Evolutionary conservation across 2,797 vertebrate genomes (phyloP), one percentile per base, ranked within the genome.

Genomic region (Synaphobranchus kaupii): DNA sequence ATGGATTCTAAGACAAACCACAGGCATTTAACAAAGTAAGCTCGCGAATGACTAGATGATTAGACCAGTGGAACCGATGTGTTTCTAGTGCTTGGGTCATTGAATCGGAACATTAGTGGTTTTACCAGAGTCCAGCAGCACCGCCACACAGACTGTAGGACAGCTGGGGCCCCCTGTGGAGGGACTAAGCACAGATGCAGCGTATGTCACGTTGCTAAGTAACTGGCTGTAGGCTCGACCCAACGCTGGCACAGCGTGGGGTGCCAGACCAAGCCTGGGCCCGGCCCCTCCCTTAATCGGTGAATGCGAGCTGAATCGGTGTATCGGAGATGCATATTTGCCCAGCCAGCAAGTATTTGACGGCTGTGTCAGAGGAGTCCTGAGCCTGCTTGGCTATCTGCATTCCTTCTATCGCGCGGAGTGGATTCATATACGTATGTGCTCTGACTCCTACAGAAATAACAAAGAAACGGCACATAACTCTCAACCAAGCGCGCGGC

Each of bases 321-420:
- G 87, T 83, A 91, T 89, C 91, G 92, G 92, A 93, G 87, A 94
- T 91, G 94, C 93, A 94, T 95, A 95, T 96, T 94, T 95, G 94
- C 94, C 92, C 85, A 92, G 92, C 87, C 92, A 96, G 96, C 95
- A 95, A 94, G 88, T 94, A 93, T 95, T 93, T 96, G 94, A 96
- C 93, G 95, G 92, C 85, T 56, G 90, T 89, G 90, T 93, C 91
- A 90, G 89, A 94, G 92, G 87, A 93, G 92, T 91, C 87, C 87
- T 90, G 90, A 87, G 89, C 85, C 89, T 86, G 85, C 89, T 91
- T 95, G 95, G 94, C 94, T 93, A 93, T 91, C 91, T 85, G 89
- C 88, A 84, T 66, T 60, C 90, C 90, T 94, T 93, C 96, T 94
- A 96, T 96, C 95, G 95, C 91, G 90, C 90, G 93, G 92, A 96